Base-by-base conservation (phyloP, 2,888 invertebrate species). In the Torymus aiolomorphi region DNA sequence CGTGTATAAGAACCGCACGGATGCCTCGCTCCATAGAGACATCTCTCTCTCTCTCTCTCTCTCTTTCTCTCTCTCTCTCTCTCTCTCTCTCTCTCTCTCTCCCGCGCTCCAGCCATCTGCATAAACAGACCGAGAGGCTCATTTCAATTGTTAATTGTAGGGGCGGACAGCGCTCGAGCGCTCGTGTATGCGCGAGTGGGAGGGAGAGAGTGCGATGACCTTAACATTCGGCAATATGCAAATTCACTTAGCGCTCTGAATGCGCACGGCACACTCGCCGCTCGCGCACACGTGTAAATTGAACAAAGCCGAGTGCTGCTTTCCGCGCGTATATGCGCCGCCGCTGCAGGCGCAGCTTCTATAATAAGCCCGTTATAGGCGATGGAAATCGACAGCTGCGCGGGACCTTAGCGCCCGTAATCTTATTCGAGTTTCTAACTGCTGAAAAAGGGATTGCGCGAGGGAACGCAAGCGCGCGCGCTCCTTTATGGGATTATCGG, bases 391-490 rank as follows among this genome's bases (percentile, higher is more conserved):
- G 80, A 74, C 80, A 79, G 78, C 71, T 82, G 82, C 63, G 67
- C 62, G 59, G 63, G 80, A 80, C 81, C 76, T 65, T 18, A 57
- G 78, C 56, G 72, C 69, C 75, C 62, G 71, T 82, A 82, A 84
- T 83, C 83, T 83, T 82, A 83, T 82, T 83, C 67, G 61, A 74
- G 74, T 77, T 82, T 79, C 82, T 79, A 77, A 80, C 79, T 78
- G 52, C 72, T 73, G 69, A 57, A 75, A 75, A 75, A 52, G 66
- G 51, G 66, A 57, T 57, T 57, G 74, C 42, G 31, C 31, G 31
- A 31, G 31, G 31, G 31, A 31, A 31, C 2, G 31, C 31, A 8
- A 16, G 5, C 24, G 42, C 42, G 13, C 16, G 20, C 14, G 14
- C 0, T 13, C 62, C 59, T 54, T 72, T 72, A 72, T 54, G 52